Conservation (phyloP, 2,797 vertebrate species). For the Schizothorax lantsangensis region DNA sequence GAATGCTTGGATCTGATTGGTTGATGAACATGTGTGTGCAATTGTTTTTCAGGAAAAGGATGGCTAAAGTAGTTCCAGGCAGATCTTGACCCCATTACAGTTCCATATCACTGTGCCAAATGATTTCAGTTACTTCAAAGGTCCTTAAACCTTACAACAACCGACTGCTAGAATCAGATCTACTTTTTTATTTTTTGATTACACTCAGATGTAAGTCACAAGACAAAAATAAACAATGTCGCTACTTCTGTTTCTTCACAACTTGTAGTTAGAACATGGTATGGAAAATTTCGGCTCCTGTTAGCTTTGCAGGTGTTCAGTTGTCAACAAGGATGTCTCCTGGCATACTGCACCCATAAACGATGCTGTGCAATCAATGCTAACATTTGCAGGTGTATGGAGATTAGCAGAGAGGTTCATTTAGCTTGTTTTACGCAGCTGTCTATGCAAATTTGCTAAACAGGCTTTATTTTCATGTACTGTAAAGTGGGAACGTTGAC, state of each 20-base stretch:
- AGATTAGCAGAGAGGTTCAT: not conserved
- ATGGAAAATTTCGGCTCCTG: not conserved
- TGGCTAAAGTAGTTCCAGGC: not conserved
- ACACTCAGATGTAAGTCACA: not conserved
- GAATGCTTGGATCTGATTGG: not conserved
- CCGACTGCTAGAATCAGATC: too few relatives aligned
- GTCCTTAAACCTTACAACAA: not conserved
- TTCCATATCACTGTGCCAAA: not conserved
- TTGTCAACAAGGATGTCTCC: not conserved
- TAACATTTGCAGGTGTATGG: not conserved
- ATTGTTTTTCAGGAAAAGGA: not conserved
- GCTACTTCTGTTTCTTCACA: too few relatives aligned
- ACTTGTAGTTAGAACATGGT: not conserved
- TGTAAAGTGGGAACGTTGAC: not conserved
- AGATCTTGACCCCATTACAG: not conserved
- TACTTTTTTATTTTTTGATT: not conserved
- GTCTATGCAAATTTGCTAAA: not conserved
- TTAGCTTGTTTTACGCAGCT: not conserved
- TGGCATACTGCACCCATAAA: not conserved
- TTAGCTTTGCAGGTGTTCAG: slow-evolving; percentile 16
- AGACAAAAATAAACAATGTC: too few relatives aligned
- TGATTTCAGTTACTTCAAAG: not conserved
- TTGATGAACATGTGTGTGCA: not conserved
- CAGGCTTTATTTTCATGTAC: not conserved
- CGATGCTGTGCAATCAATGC: not conserved